These are phyloP conservation scores for Stichopus horrens DNA, from an alignment of 53 echinoderm and acorn worm species.

Conservation along the genomic window DNA sequence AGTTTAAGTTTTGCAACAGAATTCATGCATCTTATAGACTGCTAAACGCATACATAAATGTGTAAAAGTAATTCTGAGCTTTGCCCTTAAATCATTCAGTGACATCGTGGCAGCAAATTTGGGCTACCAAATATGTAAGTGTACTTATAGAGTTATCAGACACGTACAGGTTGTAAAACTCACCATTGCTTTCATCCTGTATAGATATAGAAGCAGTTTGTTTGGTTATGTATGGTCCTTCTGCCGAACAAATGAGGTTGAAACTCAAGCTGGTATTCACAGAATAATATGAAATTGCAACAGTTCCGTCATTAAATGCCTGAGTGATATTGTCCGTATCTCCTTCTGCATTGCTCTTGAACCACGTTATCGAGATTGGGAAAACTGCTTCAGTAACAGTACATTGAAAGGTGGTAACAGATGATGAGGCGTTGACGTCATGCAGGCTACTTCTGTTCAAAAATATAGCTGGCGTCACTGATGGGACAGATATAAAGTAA, in stretches of 20 bases:
- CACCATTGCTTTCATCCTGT: background rate
- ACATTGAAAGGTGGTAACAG: background rate
- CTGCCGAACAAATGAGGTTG: background rate
- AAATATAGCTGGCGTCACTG: background rate
- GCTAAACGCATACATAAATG: no score
- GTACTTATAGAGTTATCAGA: no score
- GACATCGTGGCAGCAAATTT: no score
- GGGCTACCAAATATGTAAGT: no score
- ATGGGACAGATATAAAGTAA: no score
- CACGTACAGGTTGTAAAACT: no score
- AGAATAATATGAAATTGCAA: background rate
- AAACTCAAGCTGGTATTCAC: background rate
- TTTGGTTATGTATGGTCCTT: background rate
- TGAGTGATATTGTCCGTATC: background rate
- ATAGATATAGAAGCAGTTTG: background rate
- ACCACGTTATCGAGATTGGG: background rate
- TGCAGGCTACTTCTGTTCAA: background rate
- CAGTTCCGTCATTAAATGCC: background rate
- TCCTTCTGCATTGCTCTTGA: background rate
- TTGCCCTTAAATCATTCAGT: no score
- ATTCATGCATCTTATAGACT: no score
- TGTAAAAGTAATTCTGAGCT: no score
- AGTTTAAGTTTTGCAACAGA: no score
- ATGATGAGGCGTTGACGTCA: background rate
- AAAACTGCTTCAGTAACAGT: background rate